Conservation (phyloP, 2,113 vertebrate species). For the Sciurus niger region DNA sequence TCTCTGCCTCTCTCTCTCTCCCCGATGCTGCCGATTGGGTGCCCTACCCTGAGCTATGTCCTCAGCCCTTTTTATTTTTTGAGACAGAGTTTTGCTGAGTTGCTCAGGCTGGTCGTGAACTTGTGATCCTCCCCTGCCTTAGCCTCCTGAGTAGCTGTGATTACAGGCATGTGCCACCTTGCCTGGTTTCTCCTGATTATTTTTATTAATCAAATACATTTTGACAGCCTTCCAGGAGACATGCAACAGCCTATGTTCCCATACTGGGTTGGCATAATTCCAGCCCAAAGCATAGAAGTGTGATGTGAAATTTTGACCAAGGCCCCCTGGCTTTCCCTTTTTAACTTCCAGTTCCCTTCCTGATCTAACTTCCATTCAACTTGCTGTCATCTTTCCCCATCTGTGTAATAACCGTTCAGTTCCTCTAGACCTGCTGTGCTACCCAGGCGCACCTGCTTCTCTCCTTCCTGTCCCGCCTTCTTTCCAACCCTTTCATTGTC, state of each 20-base stretch:
- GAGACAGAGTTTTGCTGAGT: too few relatives aligned
- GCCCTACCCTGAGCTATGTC: not conserved
- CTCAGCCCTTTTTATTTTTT: not conserved
- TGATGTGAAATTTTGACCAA: not conserved
- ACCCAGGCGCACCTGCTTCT: not conserved
- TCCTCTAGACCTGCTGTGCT: too few relatives aligned
- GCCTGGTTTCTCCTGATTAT: not conserved
- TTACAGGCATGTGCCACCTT: too few relatives aligned
- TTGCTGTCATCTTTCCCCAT: not conserved
- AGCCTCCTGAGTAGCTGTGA: too few relatives aligned
- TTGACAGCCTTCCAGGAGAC: not conserved
- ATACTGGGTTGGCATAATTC: not conserved
- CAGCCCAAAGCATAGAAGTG: not conserved
- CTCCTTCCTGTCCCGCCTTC: not conserved
- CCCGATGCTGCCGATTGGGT: not conserved
- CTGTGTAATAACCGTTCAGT: not conserved
- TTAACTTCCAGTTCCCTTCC: not conserved
- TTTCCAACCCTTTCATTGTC: not conserved
- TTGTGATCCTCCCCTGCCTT: too few relatives aligned
- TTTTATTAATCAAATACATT: not conserved
- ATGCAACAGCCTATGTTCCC: not conserved
- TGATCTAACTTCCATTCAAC: not conserved
- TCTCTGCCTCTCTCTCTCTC: not conserved
- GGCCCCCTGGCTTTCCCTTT: not conserved
- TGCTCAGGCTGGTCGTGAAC: too few relatives aligned